Percentiles rank a stretch among this genome's conserved stretches.
These are phyloP conservation scores for Theristicus caerulescens DNA, from an alignment of 2,113 vertebrate genomes.

Conservation along the genomic window DNA sequence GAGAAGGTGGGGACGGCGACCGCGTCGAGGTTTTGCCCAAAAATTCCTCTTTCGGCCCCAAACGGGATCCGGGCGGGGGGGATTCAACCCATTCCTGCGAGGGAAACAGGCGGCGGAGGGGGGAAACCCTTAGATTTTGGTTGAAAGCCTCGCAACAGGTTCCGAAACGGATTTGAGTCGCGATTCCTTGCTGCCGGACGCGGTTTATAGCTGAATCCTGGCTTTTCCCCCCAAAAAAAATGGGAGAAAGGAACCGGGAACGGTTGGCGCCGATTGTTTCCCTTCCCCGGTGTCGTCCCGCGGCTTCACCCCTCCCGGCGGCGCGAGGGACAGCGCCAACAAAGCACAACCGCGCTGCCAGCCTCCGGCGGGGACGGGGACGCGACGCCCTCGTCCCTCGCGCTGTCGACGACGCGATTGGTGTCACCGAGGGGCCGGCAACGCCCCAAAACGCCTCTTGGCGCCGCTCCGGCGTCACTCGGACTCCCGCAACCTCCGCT, in stretches of 20 bases:
- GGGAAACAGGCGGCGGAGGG: not conserved
- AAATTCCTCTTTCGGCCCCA: not conserved
- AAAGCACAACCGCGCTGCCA: not conserved
- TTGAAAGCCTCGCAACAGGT: not conserved
- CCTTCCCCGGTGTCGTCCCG: too few relatives aligned
- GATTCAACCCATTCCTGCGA: rapidly evolving
- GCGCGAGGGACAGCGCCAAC: not conserved
- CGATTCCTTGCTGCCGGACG: rapidly evolving
- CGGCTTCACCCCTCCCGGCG: too few relatives aligned
- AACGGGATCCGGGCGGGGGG: rapidly evolving
- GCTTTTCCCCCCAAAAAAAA: not conserved
- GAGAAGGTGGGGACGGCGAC: slow-evolving; percentile 66
- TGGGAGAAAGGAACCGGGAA: not conserved
- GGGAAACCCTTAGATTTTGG: not conserved
- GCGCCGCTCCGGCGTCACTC: not conserved
- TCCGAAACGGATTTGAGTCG: rapidly evolving
- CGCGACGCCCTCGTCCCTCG: not conserved
- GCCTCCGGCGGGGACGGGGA: not conserved
- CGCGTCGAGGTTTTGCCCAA: not conserved
- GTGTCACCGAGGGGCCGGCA: not conserved
- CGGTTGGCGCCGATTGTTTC: not conserved
- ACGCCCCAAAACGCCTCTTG: not conserved
- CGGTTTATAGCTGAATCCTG: too few relatives aligned
- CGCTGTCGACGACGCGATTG: not conserved
- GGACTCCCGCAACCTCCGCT: not conserved